These are phyloP conservation scores for Caenorhabditis latens DNA, from an alignment of 1,140 invertebrate genomes.

Conservation along the genomic window DNA sequence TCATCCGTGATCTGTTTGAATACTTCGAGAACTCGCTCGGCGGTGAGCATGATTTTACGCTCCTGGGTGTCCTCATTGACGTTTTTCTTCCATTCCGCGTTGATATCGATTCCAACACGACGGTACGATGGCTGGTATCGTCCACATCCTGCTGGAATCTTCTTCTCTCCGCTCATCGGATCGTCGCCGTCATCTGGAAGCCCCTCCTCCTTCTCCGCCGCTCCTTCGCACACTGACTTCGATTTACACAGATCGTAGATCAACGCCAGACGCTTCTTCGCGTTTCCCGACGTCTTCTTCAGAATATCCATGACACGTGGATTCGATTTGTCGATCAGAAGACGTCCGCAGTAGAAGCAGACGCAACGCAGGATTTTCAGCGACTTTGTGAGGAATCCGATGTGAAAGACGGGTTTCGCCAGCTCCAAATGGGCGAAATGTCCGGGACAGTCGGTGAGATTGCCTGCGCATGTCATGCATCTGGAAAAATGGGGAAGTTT, in stretches of 20 bases:
- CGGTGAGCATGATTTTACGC: constrained; percentile 90
- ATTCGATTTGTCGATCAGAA: constrained; percentile 83
- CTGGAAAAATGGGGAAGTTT: constrained; percentile 30
- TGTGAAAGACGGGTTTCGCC: constrained; percentile 97
- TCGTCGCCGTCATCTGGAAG: constrained; percentile 51
- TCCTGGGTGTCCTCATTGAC: constrained; percentile 97
- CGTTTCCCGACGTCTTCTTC: constrained; percentile 90
- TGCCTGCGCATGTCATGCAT: constrained; percentile 86
- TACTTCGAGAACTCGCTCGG: constrained; percentile 95
- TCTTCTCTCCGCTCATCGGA: constrained; percentile 71
- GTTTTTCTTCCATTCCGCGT: constrained; percentile 93
- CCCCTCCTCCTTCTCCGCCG: constrained; percentile 80
- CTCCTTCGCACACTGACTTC: constrained; percentile 97
- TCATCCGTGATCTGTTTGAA: constrained; percentile 97
- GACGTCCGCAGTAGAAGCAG: constrained; percentile 75
- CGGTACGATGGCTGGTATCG: constrained; percentile 94
- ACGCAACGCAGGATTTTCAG: constrained; percentile 83
- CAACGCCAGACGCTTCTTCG: constrained; percentile 90
- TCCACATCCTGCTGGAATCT: constrained; percentile 92
- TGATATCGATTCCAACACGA: constrained; percentile 89
- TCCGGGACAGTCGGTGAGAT: constrained; percentile 97
- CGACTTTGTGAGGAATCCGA: constrained; percentile 96
- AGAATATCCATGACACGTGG: constrained; percentile 98
- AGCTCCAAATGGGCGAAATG: constrained; percentile 99
- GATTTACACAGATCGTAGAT: constrained; percentile 98